Base-by-base conservation (phyloP, 2,888 invertebrate species). In the Boloria euphrosyne region DNA sequence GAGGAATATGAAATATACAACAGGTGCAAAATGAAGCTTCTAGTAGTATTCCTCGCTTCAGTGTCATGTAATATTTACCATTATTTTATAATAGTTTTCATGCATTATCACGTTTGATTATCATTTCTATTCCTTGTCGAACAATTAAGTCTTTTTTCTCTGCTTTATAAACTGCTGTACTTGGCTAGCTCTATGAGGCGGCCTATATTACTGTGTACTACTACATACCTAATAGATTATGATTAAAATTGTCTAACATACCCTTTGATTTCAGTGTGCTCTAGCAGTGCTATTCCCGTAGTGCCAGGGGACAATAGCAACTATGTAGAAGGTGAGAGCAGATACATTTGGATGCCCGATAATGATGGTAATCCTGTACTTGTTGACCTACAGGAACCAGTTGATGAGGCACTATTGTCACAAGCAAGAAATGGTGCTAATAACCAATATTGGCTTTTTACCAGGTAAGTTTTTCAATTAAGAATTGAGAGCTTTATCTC, bases 281-380 rank as follows among this genome's bases (percentile, higher is more conserved):
- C 80, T 59, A 77, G 81, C 43, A 74, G 71, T 55, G 79, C 79
- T 14, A 74, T 84, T 22, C 83, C 85, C 14, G 17, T 72, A 13
- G 64, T 82, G 16, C 89, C 90, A 13, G 86, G 86, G 38, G 87
- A 90, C 67, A 90, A 90, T 68, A 88, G 86, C 68, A 81, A 87
- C 73, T 91, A 90, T 75, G 85, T 87, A 3, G 89, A 90, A 71
- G 90, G 80, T 0, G 75, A 74, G 27, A 82, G 79, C 69, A 78
- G 81, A n/a, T 83, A 80, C 69, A 79, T 83, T n/a, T 83, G 80
- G 80, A 82, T 84, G 78, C 77, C 82, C 6, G 80, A 83, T 68
- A 79, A 77, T 16, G 75, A 81, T 0, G 80, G 77, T 7, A 67
- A 67, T 0, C 78, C 77, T 0, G 76, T 76, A 1, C 70, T 83